Conservation (phyloP, 2,888 invertebrate genomes). For the Orchestes rusci region DNA sequence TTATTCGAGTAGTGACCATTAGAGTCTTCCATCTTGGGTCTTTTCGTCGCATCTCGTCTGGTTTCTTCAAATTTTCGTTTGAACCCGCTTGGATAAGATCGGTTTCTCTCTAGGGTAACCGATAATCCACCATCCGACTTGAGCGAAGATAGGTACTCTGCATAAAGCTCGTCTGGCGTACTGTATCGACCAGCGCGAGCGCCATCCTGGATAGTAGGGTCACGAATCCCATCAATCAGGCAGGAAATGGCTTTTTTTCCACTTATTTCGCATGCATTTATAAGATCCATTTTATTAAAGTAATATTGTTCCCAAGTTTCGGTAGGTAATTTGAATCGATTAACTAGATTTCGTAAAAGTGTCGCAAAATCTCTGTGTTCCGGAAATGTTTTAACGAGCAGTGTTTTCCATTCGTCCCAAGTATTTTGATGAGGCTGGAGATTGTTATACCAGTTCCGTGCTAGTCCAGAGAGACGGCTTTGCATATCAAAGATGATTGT, state of each 20-base stretch:
- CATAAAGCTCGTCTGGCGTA: constrained; percentile 13
- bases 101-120: no score
- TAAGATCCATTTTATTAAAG: not conserved
- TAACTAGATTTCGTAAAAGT: no score
- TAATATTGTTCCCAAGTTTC: not conserved
- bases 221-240: constrained; percentile 13
- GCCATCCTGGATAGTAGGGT: constrained; percentile 14
- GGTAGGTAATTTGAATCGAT: not conserved
- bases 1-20: constrained; percentile 3
- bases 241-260: constrained; percentile 13
- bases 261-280: not conserved
- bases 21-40: no score
- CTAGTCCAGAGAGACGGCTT: no score
- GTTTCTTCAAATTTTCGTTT: constrained; percentile 2
- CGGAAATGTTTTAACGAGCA: no score
- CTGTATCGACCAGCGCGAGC: constrained; percentile 19
- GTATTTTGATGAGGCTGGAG: no score
- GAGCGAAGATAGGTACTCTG: constrained; percentile 11
- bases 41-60: no score
- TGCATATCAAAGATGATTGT: not conserved
- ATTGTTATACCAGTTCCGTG: no score
- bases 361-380: no score
- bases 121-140: no score
- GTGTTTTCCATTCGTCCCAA: no score
- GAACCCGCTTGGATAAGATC: no score